Percentiles rank a stretch among this genome's conserved stretches.
Evolutionary conservation across 2,113 vertebrate species (phyloP).

Genomic region (Carlito syrichta): DNA sequence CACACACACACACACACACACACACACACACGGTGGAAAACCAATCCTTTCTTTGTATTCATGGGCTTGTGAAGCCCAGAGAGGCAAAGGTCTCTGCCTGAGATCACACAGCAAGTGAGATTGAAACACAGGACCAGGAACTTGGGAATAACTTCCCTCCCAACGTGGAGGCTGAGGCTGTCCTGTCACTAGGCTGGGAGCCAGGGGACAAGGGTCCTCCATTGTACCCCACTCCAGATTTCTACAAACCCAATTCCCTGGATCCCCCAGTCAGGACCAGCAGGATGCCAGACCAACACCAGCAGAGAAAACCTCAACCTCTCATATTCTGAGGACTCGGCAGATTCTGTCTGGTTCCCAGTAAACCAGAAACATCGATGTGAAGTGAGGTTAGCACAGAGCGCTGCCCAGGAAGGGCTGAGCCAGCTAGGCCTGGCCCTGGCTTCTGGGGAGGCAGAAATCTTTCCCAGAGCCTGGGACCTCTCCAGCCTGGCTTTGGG

Average conservation of each 20-base stretch:
- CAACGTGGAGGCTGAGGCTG: background rate
- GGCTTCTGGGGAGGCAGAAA: background rate
- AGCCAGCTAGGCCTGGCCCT: background rate
- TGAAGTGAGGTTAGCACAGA: background rate
- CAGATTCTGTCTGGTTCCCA: background rate
- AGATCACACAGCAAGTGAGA: background rate
- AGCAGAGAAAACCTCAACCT: conserved; percentile 18
- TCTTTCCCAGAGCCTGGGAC: background rate
- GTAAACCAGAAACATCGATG: background rate
- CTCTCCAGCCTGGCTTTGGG: background rate
- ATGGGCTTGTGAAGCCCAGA: background rate
- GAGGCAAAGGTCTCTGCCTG: background rate
- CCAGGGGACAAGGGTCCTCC: background rate
- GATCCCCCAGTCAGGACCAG: background rate
- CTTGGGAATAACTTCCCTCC: background rate
- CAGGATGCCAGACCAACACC: background rate
- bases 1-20: background rate
- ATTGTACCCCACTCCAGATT: background rate
- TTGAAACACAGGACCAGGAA: rapidly evolving
- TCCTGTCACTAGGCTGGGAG: background rate
- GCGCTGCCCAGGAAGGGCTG: background rate
- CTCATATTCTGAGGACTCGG: background rate
- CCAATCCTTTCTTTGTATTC: background rate
- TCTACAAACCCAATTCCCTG: background rate
- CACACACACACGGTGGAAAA: background rate